A percentile compares a stretch with the other conserved stretches of the same genome.
Conservation (phyloP, 1,140 invertebrate species). For the Ceratina calcarata region DNA sequence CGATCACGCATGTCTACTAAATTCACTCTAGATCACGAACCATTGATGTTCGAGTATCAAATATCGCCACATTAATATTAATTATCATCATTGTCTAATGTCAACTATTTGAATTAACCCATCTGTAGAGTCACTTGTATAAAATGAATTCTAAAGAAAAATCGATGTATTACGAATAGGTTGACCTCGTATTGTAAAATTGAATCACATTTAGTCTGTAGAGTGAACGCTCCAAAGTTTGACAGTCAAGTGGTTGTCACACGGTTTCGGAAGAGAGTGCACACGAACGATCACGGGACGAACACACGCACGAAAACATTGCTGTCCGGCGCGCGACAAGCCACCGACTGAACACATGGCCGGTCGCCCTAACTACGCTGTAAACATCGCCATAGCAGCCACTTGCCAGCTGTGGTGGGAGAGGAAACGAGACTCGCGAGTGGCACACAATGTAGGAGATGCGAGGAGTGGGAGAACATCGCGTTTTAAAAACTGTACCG, state of each 20-base stretch:
- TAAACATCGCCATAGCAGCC: slow-evolving; percentile 73
- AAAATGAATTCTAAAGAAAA: no score
- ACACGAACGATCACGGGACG: background rate
- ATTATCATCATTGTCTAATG: no score
- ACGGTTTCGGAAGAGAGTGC: background rate
- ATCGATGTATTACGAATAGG: background rate
- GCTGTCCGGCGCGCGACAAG: slow-evolving; percentile 71
- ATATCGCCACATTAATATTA: no score
- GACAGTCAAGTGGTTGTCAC: slow-evolving; percentile 20
- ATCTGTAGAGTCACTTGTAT: no score
- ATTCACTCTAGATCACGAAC: background rate
- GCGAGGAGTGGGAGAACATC: background rate
- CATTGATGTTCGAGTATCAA: no score
- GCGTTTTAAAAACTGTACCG: slow-evolving; percentile 31
- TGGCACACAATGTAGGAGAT: slow-evolving; percentile 4
- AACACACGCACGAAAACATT: slow-evolving; percentile 46
- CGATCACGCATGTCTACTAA: no score
- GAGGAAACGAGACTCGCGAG: slow-evolving; percentile 14
- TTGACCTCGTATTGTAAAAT: background rate
- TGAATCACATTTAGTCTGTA: no score
- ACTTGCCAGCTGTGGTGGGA: slow-evolving; percentile 37
- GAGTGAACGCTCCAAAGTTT: background rate
- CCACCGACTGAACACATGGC: slow-evolving; percentile 78
- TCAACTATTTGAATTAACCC: no score
- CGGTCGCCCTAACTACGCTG: slow-evolving; percentile 71